These are phyloP conservation scores for Drosophila tanythrix DNA, from an alignment of 2,888 invertebrate genomes.

Conservation along the genomic window DNA sequence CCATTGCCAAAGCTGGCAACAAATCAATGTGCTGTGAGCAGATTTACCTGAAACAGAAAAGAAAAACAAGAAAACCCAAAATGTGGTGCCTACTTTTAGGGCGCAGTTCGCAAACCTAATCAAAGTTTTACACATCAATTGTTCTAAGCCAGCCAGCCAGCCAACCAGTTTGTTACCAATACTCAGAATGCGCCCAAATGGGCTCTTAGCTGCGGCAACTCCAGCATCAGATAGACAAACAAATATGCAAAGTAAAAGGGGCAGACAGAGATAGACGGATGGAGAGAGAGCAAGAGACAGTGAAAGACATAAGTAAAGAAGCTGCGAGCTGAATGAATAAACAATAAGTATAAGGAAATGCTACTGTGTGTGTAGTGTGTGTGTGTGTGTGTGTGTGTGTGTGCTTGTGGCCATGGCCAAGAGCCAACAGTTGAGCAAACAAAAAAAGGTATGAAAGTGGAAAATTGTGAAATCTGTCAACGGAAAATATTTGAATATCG, in stretches of 20 bases:
- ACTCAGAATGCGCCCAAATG: conserved; percentile 8
- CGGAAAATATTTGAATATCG: conserved; percentile 79
- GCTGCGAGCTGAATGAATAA: conserved; percentile 59
- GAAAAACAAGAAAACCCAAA: neutral
- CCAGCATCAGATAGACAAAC: conserved; percentile 10
- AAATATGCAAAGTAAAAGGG: conserved; percentile 4
- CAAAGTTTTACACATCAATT: conserved; percentile 75
- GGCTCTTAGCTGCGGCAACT: conserved; percentile 26
- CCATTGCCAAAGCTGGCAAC: neutral
- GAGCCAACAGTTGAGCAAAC: conserved; percentile 47
- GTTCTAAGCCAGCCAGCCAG: conserved; percentile 42
- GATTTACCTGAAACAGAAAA: neutral
- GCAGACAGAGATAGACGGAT: neutral
- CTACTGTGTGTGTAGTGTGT: conserved; percentile 19
- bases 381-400: conserved; percentile 4
- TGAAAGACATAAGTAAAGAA: conserved; percentile 39
- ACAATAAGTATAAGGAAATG: conserved; percentile 70
- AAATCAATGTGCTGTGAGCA: conserved; percentile 35
- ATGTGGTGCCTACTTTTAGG: conserved; percentile 36
- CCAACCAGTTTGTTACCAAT: conserved; percentile 30
- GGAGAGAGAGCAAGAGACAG: neutral
- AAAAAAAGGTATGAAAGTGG: conserved; percentile 76
- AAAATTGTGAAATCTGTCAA: conserved; percentile 78
- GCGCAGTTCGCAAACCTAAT: conserved; percentile 64
- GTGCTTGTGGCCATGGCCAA: conserved; percentile 42